Conservation (phyloP, 92 coral and sea anemone species). For the Epizoanthus illoricatus region DNA sequence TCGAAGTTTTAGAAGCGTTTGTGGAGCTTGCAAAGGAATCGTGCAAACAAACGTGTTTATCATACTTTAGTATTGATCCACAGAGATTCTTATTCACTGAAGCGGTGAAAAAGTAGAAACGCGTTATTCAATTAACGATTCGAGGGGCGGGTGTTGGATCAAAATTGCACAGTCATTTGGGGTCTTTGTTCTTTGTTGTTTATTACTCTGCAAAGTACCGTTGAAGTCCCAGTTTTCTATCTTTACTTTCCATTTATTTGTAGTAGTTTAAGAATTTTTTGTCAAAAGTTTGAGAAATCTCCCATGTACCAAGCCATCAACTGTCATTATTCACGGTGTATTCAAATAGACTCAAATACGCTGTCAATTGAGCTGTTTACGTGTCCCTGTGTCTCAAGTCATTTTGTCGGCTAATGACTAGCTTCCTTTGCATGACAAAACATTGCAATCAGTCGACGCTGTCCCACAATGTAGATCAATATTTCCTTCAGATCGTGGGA, state of each 20-base stretch:
- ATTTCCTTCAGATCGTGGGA: constrained; percentile 10
- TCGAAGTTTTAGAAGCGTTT: not conserved
- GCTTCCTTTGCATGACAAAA: constrained; percentile 40
- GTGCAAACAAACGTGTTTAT: constrained; percentile 31
- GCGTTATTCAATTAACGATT: constrained; percentile 8
- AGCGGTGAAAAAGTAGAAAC: constrained; percentile 42
- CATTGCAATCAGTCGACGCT: constrained; percentile 7
- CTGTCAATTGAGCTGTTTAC: not conserved
- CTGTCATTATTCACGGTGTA: constrained; percentile 28
- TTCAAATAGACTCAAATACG: not conserved
- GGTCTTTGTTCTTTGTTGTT: constrained; percentile 28
- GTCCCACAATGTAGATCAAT: constrained; percentile 16
- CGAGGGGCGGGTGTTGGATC: constrained; percentile 17
- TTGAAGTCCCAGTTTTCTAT: not conserved
- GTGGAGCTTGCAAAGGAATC: not conserved
- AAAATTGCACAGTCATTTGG: constrained; percentile 18
- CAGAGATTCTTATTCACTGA: constrained; percentile 9
- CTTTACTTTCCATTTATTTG: not conserved
- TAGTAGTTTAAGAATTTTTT: not conserved
- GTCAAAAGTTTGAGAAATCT: constrained; percentile 27
- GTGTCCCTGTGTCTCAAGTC: not conserved
- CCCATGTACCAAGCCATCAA: constrained; percentile 14
- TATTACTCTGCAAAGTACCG: not conserved
- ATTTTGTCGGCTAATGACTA: constrained; percentile 24
- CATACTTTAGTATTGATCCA: not conserved